Conservation (phyloP, 64 coral and sea anemone genomes). For the Pocillopora damicornis region DNA sequence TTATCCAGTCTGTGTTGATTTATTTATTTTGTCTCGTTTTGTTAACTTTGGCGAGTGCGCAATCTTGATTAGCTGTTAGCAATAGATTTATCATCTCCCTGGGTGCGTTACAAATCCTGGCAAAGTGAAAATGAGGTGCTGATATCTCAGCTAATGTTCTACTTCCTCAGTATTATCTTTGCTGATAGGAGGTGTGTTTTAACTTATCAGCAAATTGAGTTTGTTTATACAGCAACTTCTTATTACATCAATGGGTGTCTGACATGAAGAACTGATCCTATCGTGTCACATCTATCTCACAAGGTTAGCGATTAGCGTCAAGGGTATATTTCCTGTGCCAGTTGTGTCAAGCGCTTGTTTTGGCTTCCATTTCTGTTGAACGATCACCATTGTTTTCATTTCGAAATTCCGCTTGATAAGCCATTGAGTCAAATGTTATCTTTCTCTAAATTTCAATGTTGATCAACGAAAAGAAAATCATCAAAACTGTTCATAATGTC, state of each 20-base stretch:
- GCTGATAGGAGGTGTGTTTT: background rate
- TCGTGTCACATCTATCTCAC: background rate
- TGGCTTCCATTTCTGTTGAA: background rate
- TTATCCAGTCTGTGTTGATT: background rate
- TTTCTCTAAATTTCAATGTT: background rate
- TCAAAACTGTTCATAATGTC: too few relatives aligned
- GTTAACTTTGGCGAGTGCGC: background rate
- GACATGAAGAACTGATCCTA: background rate
- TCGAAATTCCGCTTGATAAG: conserved; percentile 14
- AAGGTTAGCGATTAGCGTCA: background rate
- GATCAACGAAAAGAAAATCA: too few relatives aligned
- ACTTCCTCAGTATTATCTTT: conserved; percentile 23
- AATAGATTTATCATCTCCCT: background rate
- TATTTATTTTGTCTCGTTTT: background rate
- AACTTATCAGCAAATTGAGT: conserved; percentile 1
- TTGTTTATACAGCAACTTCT: conserved; percentile 13
- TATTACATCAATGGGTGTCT: conserved; percentile 1
- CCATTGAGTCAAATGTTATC: background rate
- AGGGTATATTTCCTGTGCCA: background rate
- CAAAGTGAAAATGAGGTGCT: conserved; percentile 24
- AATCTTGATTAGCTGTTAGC: background rate
- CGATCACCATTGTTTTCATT: background rate
- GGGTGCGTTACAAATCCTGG: background rate
- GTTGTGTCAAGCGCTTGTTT: background rate
- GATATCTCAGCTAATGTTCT: background rate